Evolutionary conservation across 2,888 invertebrate genomes (phyloP), one percentile per base, ranked within the genome.

Genomic region (Galerucella nymphaeae): DNA sequence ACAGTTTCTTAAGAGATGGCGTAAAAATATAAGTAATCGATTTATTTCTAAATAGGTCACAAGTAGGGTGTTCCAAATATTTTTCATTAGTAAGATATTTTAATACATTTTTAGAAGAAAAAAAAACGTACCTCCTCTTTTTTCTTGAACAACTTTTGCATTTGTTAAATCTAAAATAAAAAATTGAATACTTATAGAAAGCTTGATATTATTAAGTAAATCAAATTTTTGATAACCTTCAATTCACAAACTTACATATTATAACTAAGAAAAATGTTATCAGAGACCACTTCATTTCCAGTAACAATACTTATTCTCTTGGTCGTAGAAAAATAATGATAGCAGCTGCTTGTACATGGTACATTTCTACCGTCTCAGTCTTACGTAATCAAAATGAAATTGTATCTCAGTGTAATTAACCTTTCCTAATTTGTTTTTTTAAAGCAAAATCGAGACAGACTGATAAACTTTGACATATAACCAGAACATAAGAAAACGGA

Each of bases 121-220:
- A 50, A n/a, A 18, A 9, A 16, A 53, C 53, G 9, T 70, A 73
- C 66, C 64, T 66, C 62, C 74, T 61, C 50, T 57, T 45, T 59
- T 67, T 13, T 67, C 48, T 48, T 14, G 14, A 67, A 42, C 23
- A 18, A 59, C 59, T 9, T 67, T 13, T 2, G 67, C 67, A 23
- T 48, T 23, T 11, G 59, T 16, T 13, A 67, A 23, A 59, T 41
- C 67, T 67, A 11, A n/a, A 67, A 71, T 71, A 58, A 65, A 55
- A n/a, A 45, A 30, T 30, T 38, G 38, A 65, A 63, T 6, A 42
- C 10, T n/a, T 45, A 11, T 50, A 6, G 1, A 45, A 13, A 45
- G n/a, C n/a, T n/a, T n/a, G n/a, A n/a, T n/a, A n/a, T n/a, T n/a
- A n/a, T n/a, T n/a, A n/a, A n/a, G 14, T 14, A 0, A 45, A 45